Evolutionary conservation across 1,140 invertebrate genomes (phyloP), one percentile per base, ranked within the genome.

Genomic region (Dendroctonus valens): DNA sequence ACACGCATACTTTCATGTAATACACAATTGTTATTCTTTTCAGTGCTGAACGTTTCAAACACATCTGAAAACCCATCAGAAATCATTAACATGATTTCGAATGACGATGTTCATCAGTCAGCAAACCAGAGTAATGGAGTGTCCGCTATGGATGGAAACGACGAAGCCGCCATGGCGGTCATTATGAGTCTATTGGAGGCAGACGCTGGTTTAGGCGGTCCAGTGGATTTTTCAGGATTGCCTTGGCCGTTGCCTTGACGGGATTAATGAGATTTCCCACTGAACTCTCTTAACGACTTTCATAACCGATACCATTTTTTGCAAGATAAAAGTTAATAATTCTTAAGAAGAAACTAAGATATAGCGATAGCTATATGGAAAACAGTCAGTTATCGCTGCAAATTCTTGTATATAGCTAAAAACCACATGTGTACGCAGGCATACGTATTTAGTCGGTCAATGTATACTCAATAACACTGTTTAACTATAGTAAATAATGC

Each of bases 181-280:
- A 93, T 96, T 65, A 94, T 96, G 92, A 93, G 90, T 79, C 82
- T 95, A 11, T 80, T 95, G 41, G 92, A 95, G 80, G 92, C 90
- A 4, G 90, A 91, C 78, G 83, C 83, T 0, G 83, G 83, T 0
- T 75, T 85, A 38, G 83, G 83, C 0, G 82, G 83, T 5, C 82
- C 91, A 1, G 90, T 94, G 8, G 92, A 95, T 79, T 93, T 93
- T 79, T 90, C 90, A 5, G 91, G 91, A 26, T 79, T 94, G 14
- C 92, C 92, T 0, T 95, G 92, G 92, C 92, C 92, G 0, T 79
- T 95, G 48, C 90, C 90, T 50, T 93, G 78, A 83, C 69, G 69
- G 9, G 63, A 65, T 41, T 38, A 51, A 64, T 57, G 26, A 57
- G 50, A 26, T 26, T 26, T 26, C 26, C 26, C 26, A 26, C 26